A percentile compares a stretch with the other conserved stretches of the same genome.
These are phyloP conservation scores for Pedionomus torquatus DNA, from an alignment of 2,113 vertebrate species.

Conservation along the genomic window DNA sequence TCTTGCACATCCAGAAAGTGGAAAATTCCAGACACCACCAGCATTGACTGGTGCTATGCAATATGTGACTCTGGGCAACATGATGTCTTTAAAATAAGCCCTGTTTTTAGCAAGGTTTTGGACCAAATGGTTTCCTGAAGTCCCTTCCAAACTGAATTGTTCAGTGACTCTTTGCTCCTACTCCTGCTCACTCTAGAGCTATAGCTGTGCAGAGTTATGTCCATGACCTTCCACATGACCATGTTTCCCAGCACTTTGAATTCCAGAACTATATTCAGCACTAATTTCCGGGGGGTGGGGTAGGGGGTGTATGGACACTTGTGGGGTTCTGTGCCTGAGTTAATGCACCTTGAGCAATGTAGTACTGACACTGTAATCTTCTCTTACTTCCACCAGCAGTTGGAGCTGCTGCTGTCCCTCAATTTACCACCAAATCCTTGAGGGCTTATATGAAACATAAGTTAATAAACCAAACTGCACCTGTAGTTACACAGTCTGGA, in stretches of 20 bases:
- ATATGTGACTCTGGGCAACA: neutral
- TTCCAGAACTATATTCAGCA: neutral
- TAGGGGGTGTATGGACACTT: no score
- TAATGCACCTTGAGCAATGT: neutral
- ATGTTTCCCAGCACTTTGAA: neutral
- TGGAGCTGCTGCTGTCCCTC: neutral
- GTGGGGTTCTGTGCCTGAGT: neutral
- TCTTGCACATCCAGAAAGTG: neutral
- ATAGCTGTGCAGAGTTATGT: neutral
- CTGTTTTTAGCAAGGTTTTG: neutral
- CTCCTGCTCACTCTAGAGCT: neutral
- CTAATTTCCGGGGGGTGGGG: neutral
- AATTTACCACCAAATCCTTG: neutral
- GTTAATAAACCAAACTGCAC: neutral
- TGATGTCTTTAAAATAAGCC: neutral
- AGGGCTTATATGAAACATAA: neutral
- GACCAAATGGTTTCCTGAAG: neutral
- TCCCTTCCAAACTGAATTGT: neutral
- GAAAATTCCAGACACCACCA: neutral
- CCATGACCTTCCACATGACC: neutral
- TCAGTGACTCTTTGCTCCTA: neutral
- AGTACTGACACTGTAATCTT: accelerated
- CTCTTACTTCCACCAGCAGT: neutral
- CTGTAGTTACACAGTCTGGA: neutral
- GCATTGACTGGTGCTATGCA: neutral